Evolutionary conservation across 1,140 invertebrate genomes (phyloP).

Genomic region (Papilio machaon): DNA sequence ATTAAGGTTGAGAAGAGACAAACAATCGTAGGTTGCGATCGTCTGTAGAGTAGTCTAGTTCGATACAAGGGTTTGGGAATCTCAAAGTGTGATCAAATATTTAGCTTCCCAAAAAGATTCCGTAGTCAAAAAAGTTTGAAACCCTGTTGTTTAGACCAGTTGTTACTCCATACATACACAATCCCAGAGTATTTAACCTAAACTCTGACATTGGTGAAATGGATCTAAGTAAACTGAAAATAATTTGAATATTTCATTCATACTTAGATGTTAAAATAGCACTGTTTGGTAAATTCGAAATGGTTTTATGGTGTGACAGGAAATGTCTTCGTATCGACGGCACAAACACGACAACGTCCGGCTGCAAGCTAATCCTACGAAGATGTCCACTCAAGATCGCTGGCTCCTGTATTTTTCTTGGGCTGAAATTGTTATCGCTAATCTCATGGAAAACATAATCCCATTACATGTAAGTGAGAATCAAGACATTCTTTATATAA

Average conservation of each 20-base stretch:
- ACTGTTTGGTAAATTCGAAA: not conserved
- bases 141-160: too few relatives aligned
- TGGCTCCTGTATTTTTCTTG: conserved; percentile 62
- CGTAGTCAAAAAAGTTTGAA: too few relatives aligned
- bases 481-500: not conserved
- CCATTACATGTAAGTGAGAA: conserved; percentile 44
- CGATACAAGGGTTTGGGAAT: too few relatives aligned
- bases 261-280: not conserved
- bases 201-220: too few relatives aligned
- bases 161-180: too few relatives aligned
- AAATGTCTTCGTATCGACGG: conserved; percentile 46
- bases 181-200: too few relatives aligned
- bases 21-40: not conserved
- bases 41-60: too few relatives aligned
- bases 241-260: too few relatives aligned
- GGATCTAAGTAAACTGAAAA: too few relatives aligned
- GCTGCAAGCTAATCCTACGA: conserved; percentile 31
- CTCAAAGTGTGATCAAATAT: too few relatives aligned
- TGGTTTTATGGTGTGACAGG: conserved; percentile 40
- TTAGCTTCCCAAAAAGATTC: too few relatives aligned
- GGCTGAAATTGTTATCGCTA: conserved; percentile 42
- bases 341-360: conserved; percentile 22
- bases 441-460: conserved; percentile 42
- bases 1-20: not conserved
- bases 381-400: conserved; percentile 44